Evolutionary conservation across 2,888 invertebrate species (phyloP).

Genomic region (Erpobdella octoculata): DNA sequence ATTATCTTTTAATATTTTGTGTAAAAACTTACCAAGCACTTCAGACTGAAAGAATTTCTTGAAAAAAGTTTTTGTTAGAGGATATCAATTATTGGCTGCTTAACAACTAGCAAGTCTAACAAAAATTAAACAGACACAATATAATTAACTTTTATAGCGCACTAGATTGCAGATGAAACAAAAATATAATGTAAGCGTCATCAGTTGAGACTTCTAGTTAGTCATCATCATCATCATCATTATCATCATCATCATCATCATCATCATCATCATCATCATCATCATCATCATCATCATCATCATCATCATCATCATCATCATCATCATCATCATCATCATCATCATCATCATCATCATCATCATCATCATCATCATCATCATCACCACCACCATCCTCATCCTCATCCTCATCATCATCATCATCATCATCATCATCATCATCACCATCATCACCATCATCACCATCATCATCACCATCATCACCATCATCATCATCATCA

Average conservation of each 20-base stretch:
- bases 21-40: no score
- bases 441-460: background rate
- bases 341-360: constrained; percentile 30
- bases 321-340: constrained; percentile 28
- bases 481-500: constrained; percentile 9
- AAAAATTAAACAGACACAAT: no score
- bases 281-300: constrained; percentile 24
- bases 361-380: constrained; percentile 30
- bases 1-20: no score
- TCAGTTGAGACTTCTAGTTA: no score
- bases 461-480: constrained; percentile 1
- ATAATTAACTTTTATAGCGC: no score
- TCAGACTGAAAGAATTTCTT: no score
- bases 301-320: constrained; percentile 28
- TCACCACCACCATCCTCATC: background rate
- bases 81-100: no score
- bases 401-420: background rate
- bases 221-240: background rate
- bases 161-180: no score
- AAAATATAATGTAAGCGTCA: no score
- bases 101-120: no score
- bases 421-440: constrained; percentile 15
- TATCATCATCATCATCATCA: background rate
- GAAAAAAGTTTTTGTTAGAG: no score
- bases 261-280: constrained; percentile 14